These are phyloP conservation scores for Drosophila algonquin DNA, from an alignment of 2,888 invertebrate species.

Conservation along the genomic window DNA sequence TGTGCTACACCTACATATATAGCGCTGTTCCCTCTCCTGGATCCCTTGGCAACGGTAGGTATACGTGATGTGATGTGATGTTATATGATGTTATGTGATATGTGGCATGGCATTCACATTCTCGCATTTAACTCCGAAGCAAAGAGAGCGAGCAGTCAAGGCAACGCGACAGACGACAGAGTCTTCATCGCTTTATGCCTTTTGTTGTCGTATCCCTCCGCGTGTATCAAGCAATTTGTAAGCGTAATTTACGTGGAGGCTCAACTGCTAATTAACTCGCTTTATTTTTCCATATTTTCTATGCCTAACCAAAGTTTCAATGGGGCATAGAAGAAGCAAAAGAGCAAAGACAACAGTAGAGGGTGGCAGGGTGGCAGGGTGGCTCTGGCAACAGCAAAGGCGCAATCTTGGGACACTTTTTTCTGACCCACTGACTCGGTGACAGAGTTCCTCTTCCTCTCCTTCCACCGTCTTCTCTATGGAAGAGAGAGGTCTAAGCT, in stretches of 20 bases:
- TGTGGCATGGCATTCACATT: neutral
- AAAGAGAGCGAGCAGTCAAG: conserved; percentile 31
- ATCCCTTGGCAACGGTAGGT: neutral
- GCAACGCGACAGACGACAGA: conserved; percentile 33
- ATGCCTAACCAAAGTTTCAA: conserved; percentile 64
- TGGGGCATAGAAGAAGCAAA: conserved; percentile 49
- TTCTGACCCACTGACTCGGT: conserved; percentile 41
- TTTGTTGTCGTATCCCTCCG: conserved; percentile 38
- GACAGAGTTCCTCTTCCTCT: conserved; percentile 70
- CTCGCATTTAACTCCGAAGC: conserved; percentile 24
- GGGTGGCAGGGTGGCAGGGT: neutral
- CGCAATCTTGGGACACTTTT: conserved; percentile 7
- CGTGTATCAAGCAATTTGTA: conserved; percentile 57
- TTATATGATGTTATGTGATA: neutral
- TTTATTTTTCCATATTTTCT: conserved; percentile 71
- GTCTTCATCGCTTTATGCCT: conserved; percentile 29
- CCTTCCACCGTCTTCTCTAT: conserved; percentile 6
- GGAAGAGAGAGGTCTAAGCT: conserved; percentile 22
- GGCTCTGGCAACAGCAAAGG: neutral
- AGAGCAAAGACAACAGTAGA: conserved; percentile 19
- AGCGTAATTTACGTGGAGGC: conserved; percentile 58
- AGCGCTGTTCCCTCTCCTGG: too few relatives aligned
- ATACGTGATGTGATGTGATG: neutral
- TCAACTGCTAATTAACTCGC: conserved; percentile 66
- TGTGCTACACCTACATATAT: too few relatives aligned